Base-by-base conservation (phyloP, 35 echinoderm and acorn worm genomes). In the Apostichopus japonicus region DNA sequence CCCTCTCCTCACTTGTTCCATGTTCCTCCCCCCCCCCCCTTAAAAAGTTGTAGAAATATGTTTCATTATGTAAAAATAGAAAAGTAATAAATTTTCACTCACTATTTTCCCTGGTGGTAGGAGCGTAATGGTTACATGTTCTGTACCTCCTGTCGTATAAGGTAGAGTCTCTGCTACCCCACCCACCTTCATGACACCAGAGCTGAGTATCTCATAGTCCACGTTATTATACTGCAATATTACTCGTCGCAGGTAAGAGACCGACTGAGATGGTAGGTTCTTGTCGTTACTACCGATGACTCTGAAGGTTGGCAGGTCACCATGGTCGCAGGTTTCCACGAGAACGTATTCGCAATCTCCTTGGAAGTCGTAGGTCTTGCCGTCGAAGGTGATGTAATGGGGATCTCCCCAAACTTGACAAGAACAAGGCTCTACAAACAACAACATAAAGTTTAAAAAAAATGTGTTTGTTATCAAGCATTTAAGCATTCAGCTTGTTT, bases 291-390 rank as follows among this genome's bases (percentile, higher is more conserved):
- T 90, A 8, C 63, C 88, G 16, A 52, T 22, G 4, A 90, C 70
- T 44, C 88, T 27, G 54, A 90, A 90, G 52, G 53, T 13, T 76
- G 63, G 88, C 14, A 90, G 53, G 63, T 90, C 19, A 6, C 79
- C 51, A 14, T 83, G 79, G 27, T 83, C 54, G 27, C 63, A 70
- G n/a, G 63, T 88, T 55, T 92, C 90, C 23, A 70, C 27, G 8
- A 91, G 11, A 25, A 92, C 72, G 72, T 92, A 95, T n/a, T 58
- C 79, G 79, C 94, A 95, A 22, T 92, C 80, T 19, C 94, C 94
- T 58, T 92, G 79, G 80, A 86, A 95, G 24, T 95, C 90, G 63
- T 92, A 92, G 52, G 84, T 87, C 24, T 27, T 24, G 6, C 83
- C 80, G 84, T 95, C 94, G 59, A 83, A 95, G 1, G 90, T 77